Conservation (phyloP, 2,888 invertebrate genomes). For the Plebejus argus region DNA sequence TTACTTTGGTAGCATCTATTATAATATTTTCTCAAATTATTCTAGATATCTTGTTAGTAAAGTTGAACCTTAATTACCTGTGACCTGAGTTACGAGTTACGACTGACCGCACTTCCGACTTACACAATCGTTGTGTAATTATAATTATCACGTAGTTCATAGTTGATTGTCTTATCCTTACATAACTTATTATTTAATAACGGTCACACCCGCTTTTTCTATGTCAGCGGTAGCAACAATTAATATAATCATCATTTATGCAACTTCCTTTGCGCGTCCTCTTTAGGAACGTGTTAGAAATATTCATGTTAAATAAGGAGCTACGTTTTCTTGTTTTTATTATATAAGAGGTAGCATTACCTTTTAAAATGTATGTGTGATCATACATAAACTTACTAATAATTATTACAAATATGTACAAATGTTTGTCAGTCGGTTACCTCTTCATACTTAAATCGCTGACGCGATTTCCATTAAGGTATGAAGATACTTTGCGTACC, state of each 20-base stretch:
- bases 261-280: neutral
- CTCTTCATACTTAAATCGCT: too few relatives aligned
- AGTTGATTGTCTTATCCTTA: conserved; percentile 20
- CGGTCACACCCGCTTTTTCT: conserved; percentile 14
- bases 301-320: neutral
- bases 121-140: conserved; percentile 13
- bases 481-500: too few relatives aligned
- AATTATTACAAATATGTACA: too few relatives aligned
- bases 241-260: neutral
- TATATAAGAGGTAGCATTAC: too few relatives aligned
- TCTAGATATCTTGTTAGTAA: neutral
- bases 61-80: neutral
- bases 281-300: neutral
- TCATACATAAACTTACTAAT: too few relatives aligned
- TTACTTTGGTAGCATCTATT: too few relatives aligned
- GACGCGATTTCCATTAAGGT: too few relatives aligned
- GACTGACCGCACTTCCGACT: conserved; percentile 29
- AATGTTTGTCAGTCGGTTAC: too few relatives aligned
- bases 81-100: conserved; percentile 6
- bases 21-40: neutral
- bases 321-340: neutral
- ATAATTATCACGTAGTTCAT: conserved; percentile 18
- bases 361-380: too few relatives aligned
- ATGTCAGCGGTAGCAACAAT: neutral
- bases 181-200: conserved; percentile 18